A percentile compares a stretch with the other conserved stretches of the same genome.
phyloP scores from a whole-genome alignment of 2,888 invertebrate species.

The Ornithoptera alexandrae region DNA sequence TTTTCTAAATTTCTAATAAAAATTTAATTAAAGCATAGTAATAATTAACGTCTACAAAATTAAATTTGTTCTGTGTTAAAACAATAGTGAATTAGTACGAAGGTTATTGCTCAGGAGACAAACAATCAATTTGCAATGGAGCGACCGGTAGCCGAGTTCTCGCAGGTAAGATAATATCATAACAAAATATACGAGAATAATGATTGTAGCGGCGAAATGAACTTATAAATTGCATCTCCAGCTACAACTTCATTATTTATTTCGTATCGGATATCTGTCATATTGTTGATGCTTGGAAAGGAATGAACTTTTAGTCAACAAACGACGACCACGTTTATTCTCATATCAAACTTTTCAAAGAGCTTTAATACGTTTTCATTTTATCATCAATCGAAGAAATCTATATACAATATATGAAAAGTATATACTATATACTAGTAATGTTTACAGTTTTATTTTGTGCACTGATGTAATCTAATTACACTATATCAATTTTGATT shows the following conservation, averaged over 20 bases:
- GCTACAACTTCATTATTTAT: slow-evolving; percentile 16
- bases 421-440: no score
- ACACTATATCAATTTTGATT: no score
- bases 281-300: background rate
- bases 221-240: slow-evolving; percentile 24
- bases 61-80: background rate
- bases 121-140: slow-evolving; percentile 26
- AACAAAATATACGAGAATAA: slow-evolving; percentile 28
- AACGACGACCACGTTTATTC: background rate
- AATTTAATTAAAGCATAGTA: no score
- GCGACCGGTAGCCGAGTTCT: slow-evolving; percentile 19
- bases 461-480: no score
- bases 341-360: background rate
- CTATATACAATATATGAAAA: no score
- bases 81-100: slow-evolving; percentile 19
- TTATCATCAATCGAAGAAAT: no score
- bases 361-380: background rate
- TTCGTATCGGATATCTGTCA: slow-evolving; percentile 20
- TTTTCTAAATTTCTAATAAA: no score
- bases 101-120: slow-evolving; percentile 13
- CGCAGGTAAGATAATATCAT: slow-evolving; percentile 20
- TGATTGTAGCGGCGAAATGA: slow-evolving; percentile 25
- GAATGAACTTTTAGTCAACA: background rate
- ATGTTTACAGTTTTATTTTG: no score
- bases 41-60: no score